Evolutionary conservation across 1,140 invertebrate species (phyloP), one percentile per base, ranked within the genome.

Genomic region (Cepaea nemoralis): DNA sequence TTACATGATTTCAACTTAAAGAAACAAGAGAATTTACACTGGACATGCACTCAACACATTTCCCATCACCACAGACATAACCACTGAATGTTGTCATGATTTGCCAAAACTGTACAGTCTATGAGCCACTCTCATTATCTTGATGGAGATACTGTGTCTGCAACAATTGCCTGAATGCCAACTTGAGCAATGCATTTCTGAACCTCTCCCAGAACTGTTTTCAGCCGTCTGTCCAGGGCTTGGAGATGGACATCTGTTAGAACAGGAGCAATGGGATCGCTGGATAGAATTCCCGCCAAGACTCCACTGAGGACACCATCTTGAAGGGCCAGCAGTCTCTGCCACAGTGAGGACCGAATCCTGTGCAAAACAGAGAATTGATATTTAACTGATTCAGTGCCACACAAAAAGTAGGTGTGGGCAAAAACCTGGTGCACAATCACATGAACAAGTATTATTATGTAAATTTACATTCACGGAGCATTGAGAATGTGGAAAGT

Each of bases 191-290:
- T 76, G 83, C 89, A 90, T 14, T 50, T 33, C 35, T 86, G 73
- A 24, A 90, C 75, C 50, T 82, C 73, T 16, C 83, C 37, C 16
- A 90, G 31, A 0, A 89, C 80, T 10, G 80, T 71, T 14, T 71
- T 31, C 19, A 97, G 88, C 90, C 96, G 92, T 84, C 96, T 90
- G 88, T 97, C 95, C n/a, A 98, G 92, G 31, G 96, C 96, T 87
- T 92, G 91, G 67, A 95, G 94, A 91, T 97, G 96, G 31, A 93
- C 92, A n/a, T 94, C 91, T 10, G 94, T 94, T 27, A 97, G 92
- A 6, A 97, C 89, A 66, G 94, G 94, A 66, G 93, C 91, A 39
- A 94, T 86, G 73, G 92, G 87, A 87, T 92, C 93, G 77, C 84
- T 87, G 37, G 87, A 86, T 82, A 92, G 88, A 82, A 94, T 70